Conservation (phyloP, 2,113 vertebrate genomes). For the Psittacula cyanocephala region DNA sequence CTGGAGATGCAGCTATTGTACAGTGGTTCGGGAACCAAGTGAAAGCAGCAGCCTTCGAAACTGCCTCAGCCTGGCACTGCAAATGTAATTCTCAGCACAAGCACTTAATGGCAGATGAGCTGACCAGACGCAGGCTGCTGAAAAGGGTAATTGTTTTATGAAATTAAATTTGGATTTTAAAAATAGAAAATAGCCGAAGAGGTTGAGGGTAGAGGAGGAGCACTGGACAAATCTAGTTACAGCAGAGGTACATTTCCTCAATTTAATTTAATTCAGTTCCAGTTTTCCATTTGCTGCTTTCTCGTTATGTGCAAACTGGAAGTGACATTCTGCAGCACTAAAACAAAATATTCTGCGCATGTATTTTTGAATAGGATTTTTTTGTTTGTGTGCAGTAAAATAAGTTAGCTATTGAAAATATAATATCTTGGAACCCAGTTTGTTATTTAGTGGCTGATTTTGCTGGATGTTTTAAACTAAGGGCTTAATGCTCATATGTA, state of each 20-base stretch:
- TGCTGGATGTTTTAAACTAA: background rate
- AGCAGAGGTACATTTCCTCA: background rate
- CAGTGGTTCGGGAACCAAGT: rapidly evolving
- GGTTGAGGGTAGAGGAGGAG: background rate
- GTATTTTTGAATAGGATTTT: background rate
- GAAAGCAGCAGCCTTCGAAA: background rate
- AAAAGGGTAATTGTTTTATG: slow-evolving; percentile 10
- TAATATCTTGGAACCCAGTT: background rate
- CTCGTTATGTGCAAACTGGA: background rate
- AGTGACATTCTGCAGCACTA: background rate
- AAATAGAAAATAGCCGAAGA: background rate
- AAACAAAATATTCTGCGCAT: background rate
- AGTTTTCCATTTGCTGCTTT: background rate
- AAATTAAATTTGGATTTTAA: slow-evolving; percentile 2
- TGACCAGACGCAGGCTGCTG: background rate
- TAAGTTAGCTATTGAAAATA: background rate
- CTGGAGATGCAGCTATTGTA: background rate
- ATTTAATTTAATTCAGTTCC: slow-evolving; percentile 3
- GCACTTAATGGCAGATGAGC: background rate
- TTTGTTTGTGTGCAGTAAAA: background rate
- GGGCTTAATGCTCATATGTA: background rate
- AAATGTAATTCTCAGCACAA: background rate
- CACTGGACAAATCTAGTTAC: slow-evolving; percentile 27
- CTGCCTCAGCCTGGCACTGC: background rate
- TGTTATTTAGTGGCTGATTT: background rate